Conservation (phyloP, 2,888 invertebrate species). For the Hanleya hanleyi region DNA sequence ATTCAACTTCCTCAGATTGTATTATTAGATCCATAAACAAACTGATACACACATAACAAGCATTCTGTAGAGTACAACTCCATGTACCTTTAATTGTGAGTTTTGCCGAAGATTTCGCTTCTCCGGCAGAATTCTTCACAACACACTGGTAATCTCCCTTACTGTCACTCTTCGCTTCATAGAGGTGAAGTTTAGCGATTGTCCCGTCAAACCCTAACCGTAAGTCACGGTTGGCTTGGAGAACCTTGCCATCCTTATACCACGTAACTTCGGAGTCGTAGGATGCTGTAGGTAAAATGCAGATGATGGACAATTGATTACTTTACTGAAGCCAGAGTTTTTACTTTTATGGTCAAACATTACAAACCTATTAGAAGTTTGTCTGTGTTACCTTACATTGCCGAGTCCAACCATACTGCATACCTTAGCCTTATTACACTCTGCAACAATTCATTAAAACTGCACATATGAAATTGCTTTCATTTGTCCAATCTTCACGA, state of each 20-base stretch:
- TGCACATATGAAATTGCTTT: too few species aligned
- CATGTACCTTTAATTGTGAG: constrained; percentile 60
- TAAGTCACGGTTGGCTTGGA: constrained; percentile 54
- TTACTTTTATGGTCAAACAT: not conserved
- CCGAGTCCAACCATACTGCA: too few species aligned
- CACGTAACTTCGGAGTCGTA: constrained; percentile 54
- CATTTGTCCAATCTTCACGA: too few species aligned
- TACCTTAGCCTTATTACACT: too few species aligned
- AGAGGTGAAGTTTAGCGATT: constrained; percentile 90
- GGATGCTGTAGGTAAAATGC: constrained; percentile 40
- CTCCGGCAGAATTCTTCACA: constrained; percentile 93
- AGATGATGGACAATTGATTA: not conserved
- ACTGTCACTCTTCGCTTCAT: constrained; percentile 93
- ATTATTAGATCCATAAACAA: too few species aligned
- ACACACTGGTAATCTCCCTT: constrained; percentile 96
- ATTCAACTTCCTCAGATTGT: too few species aligned
- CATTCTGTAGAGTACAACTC: too few species aligned
- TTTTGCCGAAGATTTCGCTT: constrained; percentile 77
- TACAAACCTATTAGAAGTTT: not conserved
- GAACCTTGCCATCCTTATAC: constrained; percentile 57
- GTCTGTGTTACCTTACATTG: too few species aligned
- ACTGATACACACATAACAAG: too few species aligned
- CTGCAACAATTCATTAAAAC: too few species aligned
- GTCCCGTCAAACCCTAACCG: constrained; percentile 56
- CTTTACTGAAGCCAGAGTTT: not conserved